Conservation (phyloP, 1,140 invertebrate genomes). For the Nomia melanderi region DNA sequence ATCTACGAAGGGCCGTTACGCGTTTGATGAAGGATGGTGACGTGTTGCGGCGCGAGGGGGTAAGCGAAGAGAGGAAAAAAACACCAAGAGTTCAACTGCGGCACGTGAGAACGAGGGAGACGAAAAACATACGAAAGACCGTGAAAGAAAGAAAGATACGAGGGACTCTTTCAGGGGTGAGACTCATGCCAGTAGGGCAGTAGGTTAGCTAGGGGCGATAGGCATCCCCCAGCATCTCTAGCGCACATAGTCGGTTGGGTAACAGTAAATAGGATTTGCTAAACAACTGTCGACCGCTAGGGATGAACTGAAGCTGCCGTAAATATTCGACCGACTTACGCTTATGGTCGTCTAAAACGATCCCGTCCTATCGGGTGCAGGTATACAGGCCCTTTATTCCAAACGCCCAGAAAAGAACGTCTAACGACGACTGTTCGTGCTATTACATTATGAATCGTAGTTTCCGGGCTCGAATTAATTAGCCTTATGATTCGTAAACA, state of each 20-base stretch:
- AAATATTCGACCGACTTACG: constrained; percentile 62
- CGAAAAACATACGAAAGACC: constrained; percentile 39
- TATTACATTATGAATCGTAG: not conserved
- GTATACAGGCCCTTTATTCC: constrained; percentile 13
- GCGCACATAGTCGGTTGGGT: constrained; percentile 60
- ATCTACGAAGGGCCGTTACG: constrained; percentile 56
- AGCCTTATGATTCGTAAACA: too few relatives aligned
- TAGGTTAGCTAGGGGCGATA: constrained; percentile 78
- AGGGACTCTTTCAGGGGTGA: constrained; percentile 64
- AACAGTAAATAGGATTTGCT: constrained; percentile 75
- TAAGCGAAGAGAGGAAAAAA: constrained; percentile 31
- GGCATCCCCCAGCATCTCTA: constrained; percentile 70
- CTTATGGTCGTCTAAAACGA: constrained; percentile 60
- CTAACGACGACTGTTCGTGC: not conserved
- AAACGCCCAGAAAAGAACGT: not conserved
- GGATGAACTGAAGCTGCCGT: constrained; percentile 45
- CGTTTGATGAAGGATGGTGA: constrained; percentile 39
- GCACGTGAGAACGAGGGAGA: constrained; percentile 34
- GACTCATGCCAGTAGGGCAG: constrained; percentile 77
- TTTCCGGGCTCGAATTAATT: not conserved
- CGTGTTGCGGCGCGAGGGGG: constrained; percentile 11
- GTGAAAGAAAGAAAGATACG: constrained; percentile 28
- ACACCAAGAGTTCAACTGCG: constrained; percentile 36
- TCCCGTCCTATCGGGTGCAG: constrained; percentile 24
- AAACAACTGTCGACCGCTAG: constrained; percentile 69